Base-by-base conservation (phyloP, 2,113 vertebrate genomes). In the Stegastes partitus region DNA sequence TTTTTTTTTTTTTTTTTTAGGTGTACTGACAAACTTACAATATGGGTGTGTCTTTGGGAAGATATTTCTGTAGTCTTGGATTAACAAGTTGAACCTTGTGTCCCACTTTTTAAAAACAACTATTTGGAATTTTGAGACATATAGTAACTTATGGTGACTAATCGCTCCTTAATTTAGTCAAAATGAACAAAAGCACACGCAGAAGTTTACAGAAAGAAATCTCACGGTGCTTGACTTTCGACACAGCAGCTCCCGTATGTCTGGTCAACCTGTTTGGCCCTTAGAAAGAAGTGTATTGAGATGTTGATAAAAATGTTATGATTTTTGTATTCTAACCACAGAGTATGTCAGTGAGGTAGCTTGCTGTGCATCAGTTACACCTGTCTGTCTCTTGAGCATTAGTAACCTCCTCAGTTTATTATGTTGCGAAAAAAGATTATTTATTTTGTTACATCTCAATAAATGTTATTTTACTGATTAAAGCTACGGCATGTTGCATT, bases 371-470 rank as follows among this genome's bases (percentile, higher is more conserved):
- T 77, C 82, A 68, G 53, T 86, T 65, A 83, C 77, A 84, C 72
- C 53, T 88, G 62, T 73, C 69, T 65, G 70, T 89, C 62, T 83
- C 73, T 81, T 82, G 68, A 89, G 66, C 81, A 84, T 91, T 86
- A 78, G 69, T 77, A 75, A 86, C 79, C 59, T 88, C 84, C 53
- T 92, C 72, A 83, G 88, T 96, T 95, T 95, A 90, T 93, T 96
- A 94, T 93, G 94, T 95, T 95, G 94, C 94, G n/a, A 94, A 94
- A 96, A 94, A 95, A 97, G 96, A 98, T 96, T 95, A 97, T 97
- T 97, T 97, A 97, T 97, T 97, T 97, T 97, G 95, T 96, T 97
- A 96, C 95, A 95, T 94, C 94, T 92, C 93, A 97, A 96, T 97
- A 97, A 97, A 98, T 95, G 92, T 96, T 97, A 97, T 96, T 96